Conservation (phyloP, 2,113 vertebrate genomes). For the Oceanodroma tethys region DNA sequence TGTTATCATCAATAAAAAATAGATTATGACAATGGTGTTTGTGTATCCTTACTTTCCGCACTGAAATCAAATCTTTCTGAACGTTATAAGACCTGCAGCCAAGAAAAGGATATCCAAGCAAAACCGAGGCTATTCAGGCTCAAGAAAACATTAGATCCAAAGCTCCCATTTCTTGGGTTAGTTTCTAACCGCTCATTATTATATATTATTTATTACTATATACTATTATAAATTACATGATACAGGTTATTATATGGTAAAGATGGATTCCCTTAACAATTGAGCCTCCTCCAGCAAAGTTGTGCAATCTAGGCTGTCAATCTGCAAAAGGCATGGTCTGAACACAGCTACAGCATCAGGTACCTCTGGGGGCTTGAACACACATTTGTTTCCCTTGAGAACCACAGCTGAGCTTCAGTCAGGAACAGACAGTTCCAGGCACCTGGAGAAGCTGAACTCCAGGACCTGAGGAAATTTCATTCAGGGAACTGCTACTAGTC, state of each 20-base stretch:
- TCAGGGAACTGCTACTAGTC: not conserved
- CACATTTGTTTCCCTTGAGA: not conserved
- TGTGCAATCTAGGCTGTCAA: not conserved
- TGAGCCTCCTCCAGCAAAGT: not conserved
- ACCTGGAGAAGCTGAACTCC: not conserved
- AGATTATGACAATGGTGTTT: conserved; percentile 5
- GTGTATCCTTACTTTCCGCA: not conserved
- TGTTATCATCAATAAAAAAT: conserved; percentile 27
- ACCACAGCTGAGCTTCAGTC: not conserved
- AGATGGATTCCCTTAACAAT: not conserved
- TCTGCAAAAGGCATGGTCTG: not conserved
- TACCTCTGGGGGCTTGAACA: not conserved
- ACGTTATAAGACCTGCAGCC: not conserved
- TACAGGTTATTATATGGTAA: not conserved
- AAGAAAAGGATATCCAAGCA: not conserved
- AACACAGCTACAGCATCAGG: not conserved
- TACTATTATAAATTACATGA: not conserved
- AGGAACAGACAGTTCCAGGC: not conserved
- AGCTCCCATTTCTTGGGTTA: not conserved
- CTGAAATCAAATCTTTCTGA: conserved; percentile 1
- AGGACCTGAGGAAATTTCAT: not conserved
- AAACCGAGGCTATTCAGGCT: not conserved
- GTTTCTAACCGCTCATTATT: not conserved
- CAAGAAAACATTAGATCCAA: not conserved
- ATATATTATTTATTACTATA: not conserved